Conservation (phyloP, 2,797 vertebrate genomes). For the Tadarida brasiliensis region DNA sequence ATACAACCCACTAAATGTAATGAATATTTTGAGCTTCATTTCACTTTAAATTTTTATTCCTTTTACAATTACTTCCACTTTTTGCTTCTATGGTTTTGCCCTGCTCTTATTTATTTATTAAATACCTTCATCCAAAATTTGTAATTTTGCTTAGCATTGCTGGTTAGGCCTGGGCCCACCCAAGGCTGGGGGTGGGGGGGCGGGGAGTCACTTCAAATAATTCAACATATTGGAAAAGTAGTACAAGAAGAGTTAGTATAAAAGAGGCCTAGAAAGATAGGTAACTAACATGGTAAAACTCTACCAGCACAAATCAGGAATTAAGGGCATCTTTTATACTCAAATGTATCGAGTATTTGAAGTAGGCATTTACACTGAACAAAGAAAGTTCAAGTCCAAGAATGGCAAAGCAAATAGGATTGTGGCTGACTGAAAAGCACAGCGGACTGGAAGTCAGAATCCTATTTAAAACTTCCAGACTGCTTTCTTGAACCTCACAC, state of each 20-base stretch:
- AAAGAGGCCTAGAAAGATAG: not conserved
- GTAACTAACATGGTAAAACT: not conserved
- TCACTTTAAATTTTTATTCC: conserved; percentile 5
- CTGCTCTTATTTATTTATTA: not conserved
- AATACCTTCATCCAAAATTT: not conserved
- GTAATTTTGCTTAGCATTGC: not conserved
- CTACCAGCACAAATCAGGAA: not conserved
- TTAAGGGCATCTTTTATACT: not conserved
- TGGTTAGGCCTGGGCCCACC: not conserved
- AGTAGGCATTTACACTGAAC: not conserved
- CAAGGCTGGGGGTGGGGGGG: not conserved
- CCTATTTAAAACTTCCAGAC: not conserved
- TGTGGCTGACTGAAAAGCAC: not conserved
- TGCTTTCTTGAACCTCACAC: not conserved
- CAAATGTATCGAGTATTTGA: not conserved
- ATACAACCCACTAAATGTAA: not conserved
- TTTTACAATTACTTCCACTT: not conserved
- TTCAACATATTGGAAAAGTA: not conserved
- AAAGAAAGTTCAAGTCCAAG: not conserved
- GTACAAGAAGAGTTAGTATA: not conserved
- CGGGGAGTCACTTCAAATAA: not conserved
- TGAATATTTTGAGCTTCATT: not conserved
- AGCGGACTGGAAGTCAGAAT: not conserved
- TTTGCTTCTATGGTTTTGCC: not conserved
- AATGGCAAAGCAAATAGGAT: not conserved